These are phyloP conservation scores for Sphecodes monilicornis DNA, from an alignment of 2,888 invertebrate species.

Conservation along the genomic window DNA sequence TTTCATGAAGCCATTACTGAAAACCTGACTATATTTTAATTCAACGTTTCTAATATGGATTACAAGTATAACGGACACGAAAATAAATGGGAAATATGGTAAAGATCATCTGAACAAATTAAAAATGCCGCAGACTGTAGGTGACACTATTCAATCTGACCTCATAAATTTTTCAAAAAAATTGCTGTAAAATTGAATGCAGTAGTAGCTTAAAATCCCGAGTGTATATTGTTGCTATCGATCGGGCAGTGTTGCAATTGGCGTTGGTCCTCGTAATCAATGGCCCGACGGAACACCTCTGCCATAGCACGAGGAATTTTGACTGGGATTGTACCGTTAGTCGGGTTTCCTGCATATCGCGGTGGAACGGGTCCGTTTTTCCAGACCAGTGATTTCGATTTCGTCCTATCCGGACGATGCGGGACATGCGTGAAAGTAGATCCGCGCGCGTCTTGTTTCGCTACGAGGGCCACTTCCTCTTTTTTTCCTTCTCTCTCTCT, in stretches of 20 bases:
- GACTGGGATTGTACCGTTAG: neutral
- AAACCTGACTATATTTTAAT: too few species aligned
- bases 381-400: slow-evolving; percentile 17
- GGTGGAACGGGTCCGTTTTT: neutral
- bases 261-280: neutral
- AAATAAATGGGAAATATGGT: neutral
- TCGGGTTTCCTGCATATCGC: neutral
- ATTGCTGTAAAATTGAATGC: neutral
- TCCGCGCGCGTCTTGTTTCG: slow-evolving; percentile 23
- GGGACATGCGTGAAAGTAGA: slow-evolving; percentile 31
- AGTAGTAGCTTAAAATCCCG: neutral
- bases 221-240: neutral
- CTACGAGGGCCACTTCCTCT: neutral
- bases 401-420: neutral
- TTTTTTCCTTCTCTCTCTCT: neutral
- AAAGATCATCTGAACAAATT: neutral
- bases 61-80: neutral
- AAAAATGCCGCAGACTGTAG: neutral
- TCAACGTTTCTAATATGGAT: neutral
- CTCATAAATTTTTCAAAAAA: neutral
- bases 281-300: neutral
- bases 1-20: too few species aligned
- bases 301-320: neutral
- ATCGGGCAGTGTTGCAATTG: neutral
- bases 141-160: neutral